phyloP scores from a whole-genome alignment of 2,888 invertebrate genomes.

The Macaria liturata region DNA sequence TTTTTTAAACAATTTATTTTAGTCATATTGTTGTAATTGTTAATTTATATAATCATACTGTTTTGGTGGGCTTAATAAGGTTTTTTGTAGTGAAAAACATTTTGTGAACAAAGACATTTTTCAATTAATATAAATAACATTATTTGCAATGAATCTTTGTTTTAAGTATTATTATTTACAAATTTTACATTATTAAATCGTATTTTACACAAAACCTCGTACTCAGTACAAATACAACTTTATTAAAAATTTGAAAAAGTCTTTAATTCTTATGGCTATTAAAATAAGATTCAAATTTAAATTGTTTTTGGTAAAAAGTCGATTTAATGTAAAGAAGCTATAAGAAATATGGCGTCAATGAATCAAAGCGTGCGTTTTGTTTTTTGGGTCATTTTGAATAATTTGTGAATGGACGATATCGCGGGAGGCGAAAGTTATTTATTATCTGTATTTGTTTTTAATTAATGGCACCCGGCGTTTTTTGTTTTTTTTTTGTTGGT shows the following conservation, averaged over 20 bases:
- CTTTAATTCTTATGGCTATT: background rate
- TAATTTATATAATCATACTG: too few species aligned
- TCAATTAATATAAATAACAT: too few species aligned
- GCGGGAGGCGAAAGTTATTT: constrained; percentile 54
- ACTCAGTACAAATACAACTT: constrained; percentile 1
- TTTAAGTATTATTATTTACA: constrained; percentile 3
- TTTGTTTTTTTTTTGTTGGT: constrained; percentile 54
- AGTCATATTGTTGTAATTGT: too few species aligned
- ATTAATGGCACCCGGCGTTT: constrained; percentile 54
- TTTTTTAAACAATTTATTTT: too few species aligned
- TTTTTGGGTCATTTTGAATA: constrained; percentile 68
- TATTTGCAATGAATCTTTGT: too few species aligned
- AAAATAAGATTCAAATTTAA: constrained; percentile 15
- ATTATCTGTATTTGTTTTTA: constrained; percentile 59
- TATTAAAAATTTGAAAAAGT: background rate
- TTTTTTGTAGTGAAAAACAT: too few species aligned
- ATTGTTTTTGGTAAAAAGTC: constrained; percentile 20
- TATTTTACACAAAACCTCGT: constrained; percentile 44
- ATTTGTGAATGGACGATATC: constrained; percentile 71
- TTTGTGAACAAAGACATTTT: too few species aligned
- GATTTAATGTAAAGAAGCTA: constrained; percentile 44
- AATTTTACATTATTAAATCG: constrained; percentile 38
- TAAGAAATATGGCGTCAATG: constrained; percentile 58
- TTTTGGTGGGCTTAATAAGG: too few species aligned
- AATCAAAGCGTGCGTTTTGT: constrained; percentile 60